Evolutionary conservation across 1,140 invertebrate species (phyloP).

Genomic region (Tyrophagus putrescentiae): DNA sequence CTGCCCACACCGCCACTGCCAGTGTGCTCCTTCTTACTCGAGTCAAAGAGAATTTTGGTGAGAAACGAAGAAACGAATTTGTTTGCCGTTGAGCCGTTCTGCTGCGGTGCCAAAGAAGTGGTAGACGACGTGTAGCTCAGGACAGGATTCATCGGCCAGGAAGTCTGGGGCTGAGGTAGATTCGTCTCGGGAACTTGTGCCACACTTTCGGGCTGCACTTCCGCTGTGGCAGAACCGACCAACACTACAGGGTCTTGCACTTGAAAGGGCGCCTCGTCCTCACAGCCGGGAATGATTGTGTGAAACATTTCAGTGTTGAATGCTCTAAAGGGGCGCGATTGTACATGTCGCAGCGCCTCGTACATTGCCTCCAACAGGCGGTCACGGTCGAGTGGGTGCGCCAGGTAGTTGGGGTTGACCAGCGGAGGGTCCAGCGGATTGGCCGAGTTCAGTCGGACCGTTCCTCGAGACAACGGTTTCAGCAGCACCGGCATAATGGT

Average conservation of each 20-base stretch:
- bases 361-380: constrained; percentile 9
- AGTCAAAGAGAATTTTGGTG: neutral
- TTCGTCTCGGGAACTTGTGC: too few species aligned
- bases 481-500: constrained; percentile 51
- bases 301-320: constrained; percentile 57
- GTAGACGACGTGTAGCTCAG: too few species aligned
- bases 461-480: constrained; percentile 53
- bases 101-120: too few species aligned
- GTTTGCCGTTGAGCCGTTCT: neutral
- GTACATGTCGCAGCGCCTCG: constrained; percentile 13
- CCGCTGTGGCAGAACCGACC: too few species aligned
- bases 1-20: neutral
- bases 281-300: constrained; percentile 59
- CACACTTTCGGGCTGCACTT: too few species aligned
- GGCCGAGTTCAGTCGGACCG: constrained; percentile 50
- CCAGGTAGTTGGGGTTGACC: constrained; percentile 66
- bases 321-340: constrained; percentile 29
- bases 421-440: constrained; percentile 56
- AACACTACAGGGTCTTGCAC: neutral
- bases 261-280: constrained; percentile 24
- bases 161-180: too few species aligned
- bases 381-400: constrained; percentile 43
- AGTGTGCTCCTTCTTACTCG: too few species aligned
- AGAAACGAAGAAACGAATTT: neutral
- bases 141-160: too few species aligned